Base-by-base conservation (phyloP, 2,113 vertebrate species). In the Astatotilapia flaviijosephi region DNA sequence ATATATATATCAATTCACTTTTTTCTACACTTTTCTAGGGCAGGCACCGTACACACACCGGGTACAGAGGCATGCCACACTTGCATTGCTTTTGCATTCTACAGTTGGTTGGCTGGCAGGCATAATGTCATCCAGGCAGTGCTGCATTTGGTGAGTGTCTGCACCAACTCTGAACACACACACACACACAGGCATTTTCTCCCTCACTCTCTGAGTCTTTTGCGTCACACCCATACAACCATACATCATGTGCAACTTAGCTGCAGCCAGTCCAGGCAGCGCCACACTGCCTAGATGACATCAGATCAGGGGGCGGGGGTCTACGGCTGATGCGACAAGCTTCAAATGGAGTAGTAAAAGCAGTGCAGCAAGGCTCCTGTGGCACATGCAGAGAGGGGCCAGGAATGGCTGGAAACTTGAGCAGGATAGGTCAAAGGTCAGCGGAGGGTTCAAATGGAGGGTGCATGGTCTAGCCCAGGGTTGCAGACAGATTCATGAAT, bases 71-170 rank as follows among this genome's bases (percentile, higher is more conserved):
- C 97, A 97, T 98, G 97, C 97, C 97, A 93, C 96, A 97, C 95
- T 98, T 97, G 97, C 97, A 97, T 97, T 96, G 95, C 93, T 96
- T 96, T 97, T 98, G 98, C 97, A 97, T 97, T 97, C 96, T 97
- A 97, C 97, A 96, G 96, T 96, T 98, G 96, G 90, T 93, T 92
- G 92, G 92, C 90, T 92, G 93, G 96, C 97, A 96, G 95, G 97
- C 96, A 89, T 96, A 96, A 96, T 96, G 96, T 97, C 96, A 96
- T 96, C 95, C 94, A 96, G 97, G 96, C 97, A 95, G 97, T 83
- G 93, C 91, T 82, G 89, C 82, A 58, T 88, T 82, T 40, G 73
- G 88, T 86, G 80, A 85, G 92, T 86, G 33, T 81, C 83, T 80
- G 79, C 80, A 86, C 55, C 83, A 81, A 51, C 80, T 87, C 33